phyloP scores from a whole-genome alignment of 2,113 vertebrate species.

The Parus major region DNA sequence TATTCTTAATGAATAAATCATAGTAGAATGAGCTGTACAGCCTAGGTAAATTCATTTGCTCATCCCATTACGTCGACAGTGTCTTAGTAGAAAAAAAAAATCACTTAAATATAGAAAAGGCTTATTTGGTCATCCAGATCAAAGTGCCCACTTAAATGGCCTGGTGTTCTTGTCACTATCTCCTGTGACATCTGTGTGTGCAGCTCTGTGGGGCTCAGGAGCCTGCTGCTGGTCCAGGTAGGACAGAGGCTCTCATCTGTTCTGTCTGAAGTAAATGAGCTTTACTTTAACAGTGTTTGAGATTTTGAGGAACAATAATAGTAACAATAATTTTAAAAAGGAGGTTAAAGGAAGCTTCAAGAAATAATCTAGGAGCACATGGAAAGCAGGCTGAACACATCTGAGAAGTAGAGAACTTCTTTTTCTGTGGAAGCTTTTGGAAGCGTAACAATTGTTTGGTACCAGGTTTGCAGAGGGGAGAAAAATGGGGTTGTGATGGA shows the following conservation, averaged over 20 bases:
- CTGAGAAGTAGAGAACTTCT: not conserved
- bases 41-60: not conserved
- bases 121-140: not conserved
- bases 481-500: not conserved
- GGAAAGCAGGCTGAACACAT: not conserved
- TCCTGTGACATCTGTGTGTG: not conserved
- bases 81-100: constrained; percentile 17
- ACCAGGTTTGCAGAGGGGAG: not conserved
- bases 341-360: not conserved
- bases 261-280: not conserved
- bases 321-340: not conserved
- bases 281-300: not conserved
- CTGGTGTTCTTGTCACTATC: not conserved
- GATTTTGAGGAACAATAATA: not conserved
- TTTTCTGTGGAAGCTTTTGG: not conserved
- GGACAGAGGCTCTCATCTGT: not conserved
- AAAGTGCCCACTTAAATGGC: not conserved
- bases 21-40: constrained; percentile 18
- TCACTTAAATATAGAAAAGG: not conserved
- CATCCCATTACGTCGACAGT: not conserved
- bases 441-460: not conserved
- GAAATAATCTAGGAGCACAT: not conserved
- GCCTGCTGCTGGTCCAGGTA: not conserved
- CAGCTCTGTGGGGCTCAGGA: not conserved
- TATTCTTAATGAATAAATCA: constrained; percentile 53